A percentile compares a stretch with the other conserved stretches of the same genome.
Evolutionary conservation across 2,888 invertebrate species (phyloP).

Genomic region (Aelia acuminata): DNA sequence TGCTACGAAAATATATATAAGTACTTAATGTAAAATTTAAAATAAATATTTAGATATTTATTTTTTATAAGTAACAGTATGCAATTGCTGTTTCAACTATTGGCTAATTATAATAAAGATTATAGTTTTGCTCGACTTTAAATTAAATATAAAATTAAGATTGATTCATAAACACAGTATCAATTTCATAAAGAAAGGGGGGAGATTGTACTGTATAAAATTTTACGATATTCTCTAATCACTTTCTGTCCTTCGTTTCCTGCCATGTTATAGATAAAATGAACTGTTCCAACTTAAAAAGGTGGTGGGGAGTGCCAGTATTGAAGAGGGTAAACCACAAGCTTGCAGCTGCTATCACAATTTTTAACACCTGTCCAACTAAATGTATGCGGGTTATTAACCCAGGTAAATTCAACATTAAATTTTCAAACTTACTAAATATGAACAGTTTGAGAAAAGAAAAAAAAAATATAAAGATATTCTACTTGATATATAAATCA

Average conservation of each 20-base stretch:
- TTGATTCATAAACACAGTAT: not conserved
- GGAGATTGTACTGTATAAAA: slow-evolving; percentile 24
- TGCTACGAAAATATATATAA: too few relatives aligned
- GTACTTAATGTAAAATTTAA: too few relatives aligned
- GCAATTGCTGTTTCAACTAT: not conserved
- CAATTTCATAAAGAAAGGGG: not conserved
- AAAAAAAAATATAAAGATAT: not conserved
- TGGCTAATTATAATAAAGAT: not conserved
- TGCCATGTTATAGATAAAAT: slow-evolving; percentile 44
- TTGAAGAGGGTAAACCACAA: not conserved
- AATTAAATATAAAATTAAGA: not conserved
- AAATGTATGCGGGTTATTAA: not conserved
- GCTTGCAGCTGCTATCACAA: slow-evolving; percentile 16
- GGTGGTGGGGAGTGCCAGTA: slow-evolving; percentile 5
- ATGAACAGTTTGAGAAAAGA: not conserved
- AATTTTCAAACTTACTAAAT: not conserved
- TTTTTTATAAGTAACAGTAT: not conserved
- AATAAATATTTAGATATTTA: too few relatives aligned
- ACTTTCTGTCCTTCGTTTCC: slow-evolving; percentile 43
- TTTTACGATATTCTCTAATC: slow-evolving; percentile 38
- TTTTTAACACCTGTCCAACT: slow-evolving; percentile 1
- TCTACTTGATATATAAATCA: not conserved
- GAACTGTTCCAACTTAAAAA: slow-evolving; percentile 2
- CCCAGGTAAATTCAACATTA: not conserved
- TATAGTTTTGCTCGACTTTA: not conserved